Conservation (phyloP, 2,888 invertebrate species). For the Selenia dentaria region DNA sequence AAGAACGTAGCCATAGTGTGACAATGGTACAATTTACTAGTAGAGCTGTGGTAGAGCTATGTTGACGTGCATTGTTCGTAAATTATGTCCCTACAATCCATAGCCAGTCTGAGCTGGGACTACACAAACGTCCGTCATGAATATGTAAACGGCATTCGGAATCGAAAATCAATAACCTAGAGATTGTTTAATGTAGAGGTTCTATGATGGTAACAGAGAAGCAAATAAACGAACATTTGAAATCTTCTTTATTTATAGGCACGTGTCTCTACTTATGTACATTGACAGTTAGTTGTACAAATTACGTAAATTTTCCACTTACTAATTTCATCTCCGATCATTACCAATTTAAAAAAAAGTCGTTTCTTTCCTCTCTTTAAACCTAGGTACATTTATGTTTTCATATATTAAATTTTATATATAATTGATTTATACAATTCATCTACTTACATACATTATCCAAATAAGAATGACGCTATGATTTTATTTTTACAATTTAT, state of each 20-base stretch:
- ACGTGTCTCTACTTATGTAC: conserved; percentile 13
- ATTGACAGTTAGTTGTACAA: conserved; percentile 4
- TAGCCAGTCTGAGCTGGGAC: conserved; percentile 12
- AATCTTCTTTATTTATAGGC: conserved; percentile 27
- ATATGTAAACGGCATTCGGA: conserved; percentile 25
- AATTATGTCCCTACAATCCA: conserved; percentile 11
- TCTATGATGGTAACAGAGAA: conserved; percentile 3
- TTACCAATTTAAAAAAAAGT: background rate
- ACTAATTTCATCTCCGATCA: background rate
- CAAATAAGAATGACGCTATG: background rate
- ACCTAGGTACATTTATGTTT: background rate
- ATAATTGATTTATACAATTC: background rate
- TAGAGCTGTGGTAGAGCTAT: background rate
- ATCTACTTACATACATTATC: background rate
- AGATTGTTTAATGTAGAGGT: conserved; percentile 8
- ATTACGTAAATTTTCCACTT: background rate
- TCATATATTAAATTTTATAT: too few species aligned
- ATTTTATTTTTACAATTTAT: conserved; percentile 9
- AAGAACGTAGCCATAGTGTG: too few species aligned
- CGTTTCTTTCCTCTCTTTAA: too few species aligned
- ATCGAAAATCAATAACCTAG: conserved; percentile 27
- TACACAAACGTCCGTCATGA: conserved; percentile 22
- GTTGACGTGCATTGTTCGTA: conserved; percentile 13
- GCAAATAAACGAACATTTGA: conserved; percentile 13
- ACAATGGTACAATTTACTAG: background rate